These are phyloP conservation scores for Drosophila pectinifera DNA, from an alignment of 1,140 invertebrate species.

Conservation along the genomic window DNA sequence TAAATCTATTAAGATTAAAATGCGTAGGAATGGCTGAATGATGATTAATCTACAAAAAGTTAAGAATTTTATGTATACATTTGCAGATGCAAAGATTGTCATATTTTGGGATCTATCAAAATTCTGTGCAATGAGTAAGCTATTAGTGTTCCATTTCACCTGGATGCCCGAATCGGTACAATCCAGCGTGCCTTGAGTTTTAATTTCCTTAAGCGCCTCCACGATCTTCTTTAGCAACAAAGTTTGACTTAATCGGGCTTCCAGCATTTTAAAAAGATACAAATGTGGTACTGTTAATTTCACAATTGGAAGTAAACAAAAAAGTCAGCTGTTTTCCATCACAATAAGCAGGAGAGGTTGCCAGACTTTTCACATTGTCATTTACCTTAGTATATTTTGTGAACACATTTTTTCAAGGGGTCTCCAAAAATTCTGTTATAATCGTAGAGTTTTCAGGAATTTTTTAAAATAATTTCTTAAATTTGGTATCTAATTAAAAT, in stretches of 20 bases:
- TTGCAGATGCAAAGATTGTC: no score
- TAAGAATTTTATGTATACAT: no score
- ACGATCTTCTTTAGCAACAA: constrained; percentile 97
- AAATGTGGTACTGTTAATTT: constrained; percentile 41
- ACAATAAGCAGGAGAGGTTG: not conserved
- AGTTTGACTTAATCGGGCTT: constrained; percentile 96
- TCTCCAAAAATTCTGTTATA: no score
- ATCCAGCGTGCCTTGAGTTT: constrained; percentile 98
- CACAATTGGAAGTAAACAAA: constrained; percentile 34
- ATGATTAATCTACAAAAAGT: no score
- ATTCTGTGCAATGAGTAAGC: not conserved
- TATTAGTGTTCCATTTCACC: constrained; percentile 84
- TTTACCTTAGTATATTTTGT: not conserved
- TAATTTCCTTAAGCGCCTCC: constrained; percentile 98
- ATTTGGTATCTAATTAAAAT: not conserved
- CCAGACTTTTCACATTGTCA: not conserved
- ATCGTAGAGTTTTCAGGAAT: no score
- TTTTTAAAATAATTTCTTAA: not conserved
- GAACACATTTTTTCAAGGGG: no score
- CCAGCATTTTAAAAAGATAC: constrained; percentile 90
- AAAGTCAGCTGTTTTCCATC: constrained; percentile 17
- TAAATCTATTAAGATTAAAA: no score
- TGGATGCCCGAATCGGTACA: constrained; percentile 98
- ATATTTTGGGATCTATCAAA: not conserved
- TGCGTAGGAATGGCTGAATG: no score